Evolutionary conservation across 2,888 invertebrate genomes (phyloP), one percentile per base, ranked within the genome.

Genomic region (Nymphalis polychloros): DNA sequence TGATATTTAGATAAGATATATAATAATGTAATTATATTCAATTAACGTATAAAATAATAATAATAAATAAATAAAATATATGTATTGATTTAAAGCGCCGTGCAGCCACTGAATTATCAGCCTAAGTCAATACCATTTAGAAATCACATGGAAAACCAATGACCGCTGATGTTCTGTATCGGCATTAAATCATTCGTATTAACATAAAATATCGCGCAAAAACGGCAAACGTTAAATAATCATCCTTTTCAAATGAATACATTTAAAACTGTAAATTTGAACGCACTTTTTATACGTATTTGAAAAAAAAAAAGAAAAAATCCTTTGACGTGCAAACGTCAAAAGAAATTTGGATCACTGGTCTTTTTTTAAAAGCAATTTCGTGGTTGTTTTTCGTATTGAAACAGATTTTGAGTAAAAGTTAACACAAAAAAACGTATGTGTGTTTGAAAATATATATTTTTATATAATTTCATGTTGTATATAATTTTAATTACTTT

Each of bases 181-280:
- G 50, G 66, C 66, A 70, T 70, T 66, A 70, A 72, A 66, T 70
- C 68, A 70, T 67, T 27, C 55, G 47, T 62, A 72, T 72, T 70
- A 72, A 52, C 70, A 70, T 68, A 70, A 68, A 70, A 64, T 70
- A 68, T 70, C 64, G 64, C 20, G 65, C 55, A 70, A 72, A 72
- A 72, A 72, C 68, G 63, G 60, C 62, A n/a, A 70, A 64, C 65
- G 63, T 27, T 64, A 67, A 71, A 71, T 69, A 71, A 69, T 67
- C 66, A 69, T 55, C 52, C 49, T 48, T 69, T 72, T 69, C 67
- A 64, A 66, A 69, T 59, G 70, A 67, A 69, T 69, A 67, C 70
- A 68, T 72, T 67, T 67, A 67, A 55, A 69, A 69, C 64, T 65
- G 69, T 69, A 52, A 67, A 67, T 66, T 66, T 66, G 66, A 63